Evolutionary conservation across 92 coral and sea anemone genomes (phyloP).

Genomic region (Blastomussa wellsi): DNA sequence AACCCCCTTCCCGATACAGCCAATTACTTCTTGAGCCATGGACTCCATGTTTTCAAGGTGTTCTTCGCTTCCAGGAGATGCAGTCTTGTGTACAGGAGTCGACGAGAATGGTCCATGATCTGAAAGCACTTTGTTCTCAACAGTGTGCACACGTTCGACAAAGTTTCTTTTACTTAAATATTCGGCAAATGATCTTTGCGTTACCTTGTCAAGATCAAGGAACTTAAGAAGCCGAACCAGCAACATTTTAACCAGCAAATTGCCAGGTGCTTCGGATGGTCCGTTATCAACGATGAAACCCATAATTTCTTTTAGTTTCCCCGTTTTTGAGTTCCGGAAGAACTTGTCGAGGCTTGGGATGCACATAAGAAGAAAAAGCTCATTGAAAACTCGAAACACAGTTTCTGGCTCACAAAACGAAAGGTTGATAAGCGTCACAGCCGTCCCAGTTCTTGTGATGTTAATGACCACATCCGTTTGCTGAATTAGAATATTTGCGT

Average conservation of each 20-base stretch:
- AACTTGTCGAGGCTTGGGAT: conserved; percentile 56
- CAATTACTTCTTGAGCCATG: conserved; percentile 26
- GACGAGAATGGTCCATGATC: conserved; percentile 44
- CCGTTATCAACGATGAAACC: conserved; percentile 47
- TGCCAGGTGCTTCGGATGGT: conserved; percentile 40
- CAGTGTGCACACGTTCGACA: conserved; percentile 50
- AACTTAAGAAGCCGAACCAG: conserved; percentile 29
- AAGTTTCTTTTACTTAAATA: conserved; percentile 54
- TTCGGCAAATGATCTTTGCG: conserved; percentile 47
- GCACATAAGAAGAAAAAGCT: conserved; percentile 43
- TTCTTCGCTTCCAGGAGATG: conserved; percentile 52
- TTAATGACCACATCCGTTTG: conserved; percentile 27
- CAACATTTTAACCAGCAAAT: conserved; percentile 39
- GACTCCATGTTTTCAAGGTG: conserved; percentile 37
- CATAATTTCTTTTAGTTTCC: conserved; percentile 43
- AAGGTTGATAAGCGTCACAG: conserved; percentile 51
- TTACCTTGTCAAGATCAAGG: conserved; percentile 32
- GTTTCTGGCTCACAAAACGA: conserved; percentile 64
- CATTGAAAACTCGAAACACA: conserved; percentile 53
- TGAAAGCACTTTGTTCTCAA: conserved; percentile 32
- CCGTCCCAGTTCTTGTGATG: conserved; percentile 66
- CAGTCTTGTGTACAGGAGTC: conserved; percentile 15
- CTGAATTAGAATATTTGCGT: conserved; percentile 36
- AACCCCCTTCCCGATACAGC: conserved; percentile 19
- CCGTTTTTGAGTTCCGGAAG: conserved; percentile 49